Base-by-base conservation (phyloP, 2,888 invertebrate genomes). In the Diaprepes abbreviatus region DNA sequence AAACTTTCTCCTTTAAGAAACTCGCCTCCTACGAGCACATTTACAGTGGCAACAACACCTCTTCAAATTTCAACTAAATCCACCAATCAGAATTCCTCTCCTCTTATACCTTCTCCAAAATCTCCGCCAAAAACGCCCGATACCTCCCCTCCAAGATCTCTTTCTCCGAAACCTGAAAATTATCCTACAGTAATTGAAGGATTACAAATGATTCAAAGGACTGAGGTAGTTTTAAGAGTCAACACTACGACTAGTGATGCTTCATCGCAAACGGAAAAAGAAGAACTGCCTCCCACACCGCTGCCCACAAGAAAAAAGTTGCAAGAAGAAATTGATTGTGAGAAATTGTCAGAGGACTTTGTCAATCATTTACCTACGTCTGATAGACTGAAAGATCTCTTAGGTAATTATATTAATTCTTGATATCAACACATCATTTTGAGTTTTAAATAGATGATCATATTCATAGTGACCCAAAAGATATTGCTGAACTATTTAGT, bases 251-350 rank as follows among this genome's bases (percentile, higher is more conserved):
- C 89, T 10, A 88, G 85, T 48, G 91, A 91, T 80, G 89, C 89
- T 10, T 76, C 83, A 4, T 82, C 83, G n/a, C 84, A 85, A 76
- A 84, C 85, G 9, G 84, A 85, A 73, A 81, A 82, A 73, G 82
- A 84, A 33, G 83, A 83, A 74, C 38, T 82, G 62, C 79, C 81
- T 2, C 79, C 81, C 2, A 83, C 86, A 74, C 85, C 87, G 43
- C 82, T 88, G 16, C 83, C 84, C 36, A 85, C 86, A 1, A 86
- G 91, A 71, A 88, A 88, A 77, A 90, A 90, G 75, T 85, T 89
- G 45, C 88, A 90, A 74, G 93, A 93, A 81, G 94, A 94, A 83
- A 87, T 93, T 75, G 93, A 93, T 77, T 93, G 92, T 85, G 93
- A 94, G 79, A 87, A 89, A 77, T 85, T 92, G 72, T 89, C 89